phyloP scores from a whole-genome alignment of 1,140 invertebrate species.

The Hylaeus anthracinus region DNA sequence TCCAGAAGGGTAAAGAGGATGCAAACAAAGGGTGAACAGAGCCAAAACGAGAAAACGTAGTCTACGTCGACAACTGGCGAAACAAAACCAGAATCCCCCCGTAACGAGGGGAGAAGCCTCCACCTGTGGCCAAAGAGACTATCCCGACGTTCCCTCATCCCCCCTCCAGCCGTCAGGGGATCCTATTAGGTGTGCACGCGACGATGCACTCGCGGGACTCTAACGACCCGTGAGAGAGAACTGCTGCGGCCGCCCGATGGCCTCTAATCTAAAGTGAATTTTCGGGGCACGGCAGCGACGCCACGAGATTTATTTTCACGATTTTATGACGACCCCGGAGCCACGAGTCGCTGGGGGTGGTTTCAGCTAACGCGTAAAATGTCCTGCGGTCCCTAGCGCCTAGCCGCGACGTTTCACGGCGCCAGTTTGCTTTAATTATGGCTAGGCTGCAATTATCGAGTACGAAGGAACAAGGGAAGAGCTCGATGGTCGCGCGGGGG shows the following conservation, averaged over 20 bases:
- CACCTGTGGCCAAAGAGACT: conserved; percentile 43
- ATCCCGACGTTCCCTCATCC: conserved; percentile 36
- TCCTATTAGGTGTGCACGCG: conserved; percentile 60
- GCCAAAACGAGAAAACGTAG: background rate
- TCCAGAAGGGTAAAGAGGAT: background rate
- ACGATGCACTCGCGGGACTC: conserved; percentile 55
- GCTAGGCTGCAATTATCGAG: conserved; percentile 22
- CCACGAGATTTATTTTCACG: conserved; percentile 56
- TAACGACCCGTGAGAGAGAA: conserved; percentile 68
- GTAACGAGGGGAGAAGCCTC: conserved; percentile 54
- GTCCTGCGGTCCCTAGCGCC: conserved; percentile 14
- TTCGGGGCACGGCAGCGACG: conserved; percentile 26
- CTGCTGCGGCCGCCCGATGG: conserved; percentile 34
- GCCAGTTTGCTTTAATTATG: conserved; percentile 36
- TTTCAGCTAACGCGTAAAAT: conserved; percentile 29
- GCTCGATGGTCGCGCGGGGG: background rate
- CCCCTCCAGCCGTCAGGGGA: conserved; percentile 18
- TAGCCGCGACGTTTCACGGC: background rate
- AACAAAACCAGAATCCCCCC: conserved; percentile 37
- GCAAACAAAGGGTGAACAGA: background rate
- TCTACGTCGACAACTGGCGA: conserved; percentile 15
- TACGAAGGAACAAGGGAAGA: conserved; percentile 5
- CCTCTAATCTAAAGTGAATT: conserved; percentile 69
- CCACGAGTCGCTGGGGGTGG: background rate
- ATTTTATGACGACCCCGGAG: conserved; percentile 37